Evolutionary conservation across 2,797 vertebrate genomes (phyloP).

Genomic region (Enteromius treurensis): DNA sequence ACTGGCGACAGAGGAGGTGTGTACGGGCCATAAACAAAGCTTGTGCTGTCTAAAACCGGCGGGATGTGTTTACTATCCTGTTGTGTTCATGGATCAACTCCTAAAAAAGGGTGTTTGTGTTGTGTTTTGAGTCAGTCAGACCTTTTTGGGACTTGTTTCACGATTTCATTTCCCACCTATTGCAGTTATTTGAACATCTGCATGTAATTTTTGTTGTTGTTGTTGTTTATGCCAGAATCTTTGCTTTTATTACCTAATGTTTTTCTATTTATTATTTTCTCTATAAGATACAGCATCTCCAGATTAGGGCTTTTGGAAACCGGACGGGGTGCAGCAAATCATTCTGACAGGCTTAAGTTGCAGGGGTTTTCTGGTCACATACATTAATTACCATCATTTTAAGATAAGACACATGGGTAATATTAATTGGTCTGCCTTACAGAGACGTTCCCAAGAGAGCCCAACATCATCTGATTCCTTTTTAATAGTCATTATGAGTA

Average conservation of each 20-base stretch:
- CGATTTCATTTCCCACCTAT: not conserved
- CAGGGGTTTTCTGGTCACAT: conserved; percentile 42
- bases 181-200: not conserved
- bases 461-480: conserved; percentile 44
- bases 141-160: not conserved
- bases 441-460: conserved; percentile 47
- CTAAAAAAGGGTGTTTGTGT: not conserved
- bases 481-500: conserved; percentile 47
- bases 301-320: conserved; percentile 1
- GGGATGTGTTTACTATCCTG: conserved; percentile 16
- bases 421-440: conserved; percentile 55
- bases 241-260: not conserved
- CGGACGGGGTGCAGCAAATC: conserved; percentile 23
- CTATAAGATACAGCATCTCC: not conserved
- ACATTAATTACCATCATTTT: conserved; percentile 59
- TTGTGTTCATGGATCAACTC: not conserved
- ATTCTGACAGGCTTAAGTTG: conserved; percentile 48
- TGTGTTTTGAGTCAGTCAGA: not conserved
- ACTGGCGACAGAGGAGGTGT: not conserved
- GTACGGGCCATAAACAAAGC: conserved; percentile 21
- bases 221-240: not conserved
- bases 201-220: not conserved
- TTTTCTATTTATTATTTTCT: not conserved
- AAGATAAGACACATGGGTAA: conserved; percentile 56
- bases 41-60: not conserved